phyloP scores from a whole-genome alignment of 2,113 vertebrate species.

The Xiphophorus hellerii region DNA sequence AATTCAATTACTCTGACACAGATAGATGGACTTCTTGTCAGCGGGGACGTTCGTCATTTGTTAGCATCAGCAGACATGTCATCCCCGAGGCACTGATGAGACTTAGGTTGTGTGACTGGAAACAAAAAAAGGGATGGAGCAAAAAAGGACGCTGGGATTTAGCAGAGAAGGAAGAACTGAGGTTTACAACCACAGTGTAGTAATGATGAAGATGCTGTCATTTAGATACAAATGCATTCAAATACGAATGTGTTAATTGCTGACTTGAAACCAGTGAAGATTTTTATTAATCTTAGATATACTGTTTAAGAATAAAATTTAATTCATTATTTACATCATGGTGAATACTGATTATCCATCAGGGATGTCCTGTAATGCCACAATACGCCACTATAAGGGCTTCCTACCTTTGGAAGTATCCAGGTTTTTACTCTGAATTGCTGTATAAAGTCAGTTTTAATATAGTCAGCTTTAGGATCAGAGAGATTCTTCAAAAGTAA shows the following conservation, averaged over 20 bases:
- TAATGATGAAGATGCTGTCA: not conserved
- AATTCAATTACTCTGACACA: constrained; percentile 82
- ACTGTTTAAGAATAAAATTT: not conserved
- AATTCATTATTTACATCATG: not conserved
- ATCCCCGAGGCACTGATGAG: constrained; percentile 60
- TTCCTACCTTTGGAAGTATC: not conserved
- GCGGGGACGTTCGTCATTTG: constrained; percentile 72
- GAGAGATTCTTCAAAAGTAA: not conserved
- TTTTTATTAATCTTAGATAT: not conserved
- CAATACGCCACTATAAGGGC: not conserved
- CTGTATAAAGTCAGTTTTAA: too few relatives aligned
- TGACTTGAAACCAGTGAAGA: not conserved
- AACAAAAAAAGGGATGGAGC: constrained; percentile 47
- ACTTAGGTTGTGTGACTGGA: constrained; percentile 48
- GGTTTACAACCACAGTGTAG: constrained; percentile 17
- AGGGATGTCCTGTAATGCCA: not conserved
- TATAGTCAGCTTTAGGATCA: too few relatives aligned
- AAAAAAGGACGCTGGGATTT: constrained; percentile 6
- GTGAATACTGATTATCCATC: not conserved
- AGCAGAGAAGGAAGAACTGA: constrained; percentile 21
- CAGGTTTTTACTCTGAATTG: not conserved
- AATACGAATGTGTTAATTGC: not conserved
- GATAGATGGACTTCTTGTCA: constrained; percentile 78
- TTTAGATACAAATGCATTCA: not conserved
- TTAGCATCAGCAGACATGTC: constrained; percentile 74